Percentiles rank a stretch among this genome's conserved stretches.
Conservation (phyloP, 2,888 invertebrate species). For the Dryomyza anilis region DNA sequence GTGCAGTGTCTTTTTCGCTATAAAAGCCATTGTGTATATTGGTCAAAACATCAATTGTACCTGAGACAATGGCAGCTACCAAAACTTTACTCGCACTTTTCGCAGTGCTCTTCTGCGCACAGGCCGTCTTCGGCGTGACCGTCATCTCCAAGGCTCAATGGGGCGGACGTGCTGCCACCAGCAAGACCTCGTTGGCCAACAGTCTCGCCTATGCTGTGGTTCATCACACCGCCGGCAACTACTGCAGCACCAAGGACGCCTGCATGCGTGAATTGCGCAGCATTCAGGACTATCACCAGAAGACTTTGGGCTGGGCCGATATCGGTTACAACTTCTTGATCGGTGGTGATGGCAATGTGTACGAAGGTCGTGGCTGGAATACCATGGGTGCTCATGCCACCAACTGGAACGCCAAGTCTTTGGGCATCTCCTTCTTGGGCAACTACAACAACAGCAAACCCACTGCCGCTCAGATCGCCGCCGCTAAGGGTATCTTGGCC, state of each 20-base stretch:
- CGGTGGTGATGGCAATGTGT: constrained; percentile 47
- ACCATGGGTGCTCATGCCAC: constrained; percentile 44
- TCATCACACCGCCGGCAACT: constrained; percentile 69
- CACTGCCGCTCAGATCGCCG: constrained; percentile 38
- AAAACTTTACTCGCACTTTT: constrained; percentile 27
- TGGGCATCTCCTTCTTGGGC: constrained; percentile 48
- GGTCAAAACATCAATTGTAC: no score
- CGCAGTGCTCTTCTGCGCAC: constrained; percentile 6
- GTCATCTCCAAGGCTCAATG: constrained; percentile 41
- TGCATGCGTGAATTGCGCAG: constrained; percentile 41
- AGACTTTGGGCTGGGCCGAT: constrained; percentile 41
- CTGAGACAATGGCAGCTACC: constrained; percentile 15
- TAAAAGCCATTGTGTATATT: no score
- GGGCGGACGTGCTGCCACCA: constrained; percentile 44
- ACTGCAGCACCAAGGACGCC: constrained; percentile 34
- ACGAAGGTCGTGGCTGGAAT: constrained; percentile 48
- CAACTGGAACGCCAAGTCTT: constrained; percentile 41
- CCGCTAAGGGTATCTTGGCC: constrained; percentile 65
- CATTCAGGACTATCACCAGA: constrained; percentile 45
- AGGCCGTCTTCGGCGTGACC: constrained; percentile 26
- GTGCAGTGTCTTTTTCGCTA: no score
- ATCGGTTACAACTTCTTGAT: constrained; percentile 48
- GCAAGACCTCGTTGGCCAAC: constrained; percentile 31
- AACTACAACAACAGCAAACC: constrained; percentile 37
- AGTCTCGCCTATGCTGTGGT: constrained; percentile 61